These are phyloP conservation scores for Cydia fagiglandana DNA, from an alignment of 1,140 invertebrate genomes.

Conservation along the genomic window DNA sequence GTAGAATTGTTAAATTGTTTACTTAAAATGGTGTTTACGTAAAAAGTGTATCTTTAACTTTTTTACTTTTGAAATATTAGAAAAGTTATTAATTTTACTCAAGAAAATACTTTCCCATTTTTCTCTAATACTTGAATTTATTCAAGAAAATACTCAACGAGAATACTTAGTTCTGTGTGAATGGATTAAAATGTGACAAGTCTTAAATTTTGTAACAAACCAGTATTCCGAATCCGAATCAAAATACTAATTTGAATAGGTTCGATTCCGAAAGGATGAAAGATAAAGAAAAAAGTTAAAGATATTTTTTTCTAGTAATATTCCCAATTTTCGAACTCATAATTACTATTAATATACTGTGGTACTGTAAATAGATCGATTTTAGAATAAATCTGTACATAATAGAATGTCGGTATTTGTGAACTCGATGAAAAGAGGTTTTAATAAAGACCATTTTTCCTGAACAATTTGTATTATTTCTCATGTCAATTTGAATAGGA, in stretches of 20 bases:
- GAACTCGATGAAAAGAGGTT: conserved; percentile 50
- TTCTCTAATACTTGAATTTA: too few relatives aligned
- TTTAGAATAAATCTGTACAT: conserved; percentile 49
- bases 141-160: too few relatives aligned
- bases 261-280: too few relatives aligned
- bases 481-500: neutral
- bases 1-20: conserved; percentile 16
- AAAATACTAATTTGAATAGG: too few relatives aligned
- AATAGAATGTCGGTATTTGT: conserved; percentile 59
- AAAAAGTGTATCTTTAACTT: neutral
- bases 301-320: neutral
- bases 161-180: too few relatives aligned
- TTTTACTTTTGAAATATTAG: neutral
- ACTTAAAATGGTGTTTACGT: neutral
- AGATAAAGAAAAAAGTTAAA: neutral
- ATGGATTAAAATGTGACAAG: too few relatives aligned
- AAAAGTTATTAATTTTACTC: too few relatives aligned
- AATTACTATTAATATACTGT: conserved; percentile 43
- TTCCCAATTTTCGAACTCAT: conserved; percentile 24
- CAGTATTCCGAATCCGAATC: too few relatives aligned
- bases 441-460: conserved; percentile 67
- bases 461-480: conserved; percentile 45
- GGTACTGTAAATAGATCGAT: conserved; percentile 25
- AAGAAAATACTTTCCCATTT: too few relatives aligned
- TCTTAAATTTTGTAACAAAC: too few relatives aligned